Base-by-base conservation (phyloP, 1,140 invertebrate genomes). In the Aphelinus atriplicis region DNA sequence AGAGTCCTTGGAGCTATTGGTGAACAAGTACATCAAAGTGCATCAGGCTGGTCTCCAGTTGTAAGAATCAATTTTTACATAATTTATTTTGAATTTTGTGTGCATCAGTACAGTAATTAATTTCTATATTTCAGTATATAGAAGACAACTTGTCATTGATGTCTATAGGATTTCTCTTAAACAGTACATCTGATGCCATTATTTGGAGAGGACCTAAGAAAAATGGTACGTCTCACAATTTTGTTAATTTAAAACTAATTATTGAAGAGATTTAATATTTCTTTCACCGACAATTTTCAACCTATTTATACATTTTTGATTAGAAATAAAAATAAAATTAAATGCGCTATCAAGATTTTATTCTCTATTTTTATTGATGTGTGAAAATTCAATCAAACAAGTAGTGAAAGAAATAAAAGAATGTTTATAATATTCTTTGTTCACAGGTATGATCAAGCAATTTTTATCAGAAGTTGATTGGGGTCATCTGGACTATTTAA, bases 121-220 rank as follows among this genome's bases (percentile, higher is more conserved):
- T 74, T 51, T 76, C 57, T 73, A 69, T 77, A 57, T 86, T 84
- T 53, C 84, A 94, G 92, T 95, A 92, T 80, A 91, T 95, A 6
- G 93, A 94, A 79, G 95, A 97, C 78, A 97, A 97, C 84, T 88
- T 98, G 47, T 94, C 92, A 45, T 87, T 98, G 3, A 97, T 98
- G 96, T 98, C 96, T 0, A 95, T 98, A 85, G 96, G 95, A 7
- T 98, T 98, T 87, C 88, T 98, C 43, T 88, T 98, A 43, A 90
- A 90, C 63, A 93, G 91, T 84, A 91, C 93, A 7, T 94, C 95
- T 82, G 94, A 95, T 85, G 95, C 97, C 3, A 94, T 98, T 10
- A 96, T 98, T 81, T 98, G 97, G 97, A 90, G 97, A 81, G 97
- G 97, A 71, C 96, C 97, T 1, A 97, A 97, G 80, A 98, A 98